Evolutionary conservation across 2,888 invertebrate genomes (phyloP), one percentile per base, ranked within the genome.

Genomic region (Ophraella communa): DNA sequence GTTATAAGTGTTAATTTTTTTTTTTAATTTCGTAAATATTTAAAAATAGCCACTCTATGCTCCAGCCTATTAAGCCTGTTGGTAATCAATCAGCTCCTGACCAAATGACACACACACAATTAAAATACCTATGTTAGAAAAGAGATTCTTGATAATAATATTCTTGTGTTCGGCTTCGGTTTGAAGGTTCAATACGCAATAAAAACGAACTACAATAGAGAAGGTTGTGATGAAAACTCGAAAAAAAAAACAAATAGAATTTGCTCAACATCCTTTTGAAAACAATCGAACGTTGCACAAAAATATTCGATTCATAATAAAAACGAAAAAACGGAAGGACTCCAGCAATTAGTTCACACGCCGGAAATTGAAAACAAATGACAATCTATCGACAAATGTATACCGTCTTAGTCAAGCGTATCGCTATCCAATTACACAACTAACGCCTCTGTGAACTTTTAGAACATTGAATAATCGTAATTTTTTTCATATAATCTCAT

Each of bases 321-420:
- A 74, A 69, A 73, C 58, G 55, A 72, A 74, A 74, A 75, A 78
- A 77, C 79, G 80, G 80, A 80, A 80, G 78, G 75, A 75, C 77
- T 72, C 71, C 69, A 70, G 76, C 76, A 78, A 79, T 79, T 78
- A 76, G 75, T 75, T 75, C 74, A 72, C 74, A 75, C 75, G 72
- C 79, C 79, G 80, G 80, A 80, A 79, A 80, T 79, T 79, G 77
- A 75, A 78, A 78, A 79, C 79, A 77, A 79, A 80, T 77, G 78
- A 76, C 77, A 76, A 76, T 75, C 75, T 76, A 74, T 74, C 70
- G 74, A 73, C 70, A 71, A n/a, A 67, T 69, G 64, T 62, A 72
- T 72, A 74, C n/a, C 73, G 67, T 72, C 71, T 69, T 74, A 73
- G 74, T 77, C 71, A 73, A 71, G 73, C 77, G 70, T 73, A 71